Conservation (phyloP, 2,797 vertebrate species). For the Tamandua tetradactyla region DNA sequence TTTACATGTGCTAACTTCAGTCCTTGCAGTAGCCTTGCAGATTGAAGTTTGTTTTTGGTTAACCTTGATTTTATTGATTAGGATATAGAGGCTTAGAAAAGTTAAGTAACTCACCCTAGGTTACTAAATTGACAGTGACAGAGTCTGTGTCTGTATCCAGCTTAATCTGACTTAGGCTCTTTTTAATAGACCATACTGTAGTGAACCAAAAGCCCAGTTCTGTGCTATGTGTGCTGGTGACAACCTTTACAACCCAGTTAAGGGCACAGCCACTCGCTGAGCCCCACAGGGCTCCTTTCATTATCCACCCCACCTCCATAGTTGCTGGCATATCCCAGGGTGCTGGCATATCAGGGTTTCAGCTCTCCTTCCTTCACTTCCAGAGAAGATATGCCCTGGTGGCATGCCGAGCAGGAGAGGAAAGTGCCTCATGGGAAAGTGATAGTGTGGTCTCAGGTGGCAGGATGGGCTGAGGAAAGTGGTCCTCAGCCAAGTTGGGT, state of each 20-base stretch:
- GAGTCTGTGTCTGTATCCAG: rapidly evolving
- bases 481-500: too few species aligned
- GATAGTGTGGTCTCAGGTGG: rapidly evolving
- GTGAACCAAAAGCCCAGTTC: rapidly evolving
- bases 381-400: not conserved
- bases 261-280: not conserved
- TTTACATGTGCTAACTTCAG: rapidly evolving
- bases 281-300: not conserved
- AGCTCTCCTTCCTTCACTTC: not conserved
- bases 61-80: not conserved
- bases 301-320: too few species aligned
- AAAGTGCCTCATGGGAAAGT: not conserved
- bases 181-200: rapidly evolving
- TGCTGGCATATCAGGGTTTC: rapidly evolving
- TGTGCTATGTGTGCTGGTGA: rapidly evolving
- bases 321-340: rapidly evolving
- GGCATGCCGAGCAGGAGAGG: not conserved
- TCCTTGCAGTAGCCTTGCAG: not conserved
- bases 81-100: not conserved
- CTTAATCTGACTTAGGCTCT: not conserved
- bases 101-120: not conserved
- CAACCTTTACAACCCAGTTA: rapidly evolving
- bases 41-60: not conserved
- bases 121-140: not conserved
- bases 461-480: not conserved